Conservation (phyloP, 92 coral and sea anemone species). For the Porites lobata region DNA sequence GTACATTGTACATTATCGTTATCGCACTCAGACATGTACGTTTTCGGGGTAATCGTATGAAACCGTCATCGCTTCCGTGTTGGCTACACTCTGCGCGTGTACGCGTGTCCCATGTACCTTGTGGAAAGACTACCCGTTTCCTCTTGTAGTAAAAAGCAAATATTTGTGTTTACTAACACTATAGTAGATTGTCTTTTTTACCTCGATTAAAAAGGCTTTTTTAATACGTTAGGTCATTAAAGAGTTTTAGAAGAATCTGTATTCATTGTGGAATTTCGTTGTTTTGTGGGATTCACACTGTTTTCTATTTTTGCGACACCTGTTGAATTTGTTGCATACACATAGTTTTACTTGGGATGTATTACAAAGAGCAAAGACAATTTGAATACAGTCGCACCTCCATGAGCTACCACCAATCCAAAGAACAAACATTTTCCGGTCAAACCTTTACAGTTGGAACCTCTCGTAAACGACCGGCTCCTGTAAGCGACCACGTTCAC, state of each 20-base stretch:
- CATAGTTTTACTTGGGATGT: neutral
- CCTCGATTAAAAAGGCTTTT: neutral
- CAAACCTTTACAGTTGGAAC: too few species aligned
- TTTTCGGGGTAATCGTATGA: neutral
- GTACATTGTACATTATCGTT: neutral
- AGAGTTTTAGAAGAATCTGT: neutral
- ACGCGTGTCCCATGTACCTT: neutral
- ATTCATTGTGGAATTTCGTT: neutral
- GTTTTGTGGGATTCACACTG: neutral
- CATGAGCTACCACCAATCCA: too few species aligned
- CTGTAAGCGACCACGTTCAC: too few species aligned
- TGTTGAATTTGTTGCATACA: neutral
- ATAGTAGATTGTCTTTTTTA: neutral
- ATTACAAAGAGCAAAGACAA: neutral
- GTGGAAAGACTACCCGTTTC: too few species aligned
- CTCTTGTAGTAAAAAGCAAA: neutral
- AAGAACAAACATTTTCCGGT: too few species aligned
- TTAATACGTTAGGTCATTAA: constrained; percentile 2
- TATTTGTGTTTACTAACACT: neutral
- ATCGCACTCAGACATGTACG: neutral
- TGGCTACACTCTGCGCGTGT: too few species aligned
- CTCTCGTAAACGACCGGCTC: too few species aligned
- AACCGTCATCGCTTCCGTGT: neutral
- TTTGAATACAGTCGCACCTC: neutral
- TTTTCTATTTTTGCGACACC: neutral